Base-by-base conservation (phyloP, 2,888 invertebrate species). In the Drosophila macrospina region DNA sequence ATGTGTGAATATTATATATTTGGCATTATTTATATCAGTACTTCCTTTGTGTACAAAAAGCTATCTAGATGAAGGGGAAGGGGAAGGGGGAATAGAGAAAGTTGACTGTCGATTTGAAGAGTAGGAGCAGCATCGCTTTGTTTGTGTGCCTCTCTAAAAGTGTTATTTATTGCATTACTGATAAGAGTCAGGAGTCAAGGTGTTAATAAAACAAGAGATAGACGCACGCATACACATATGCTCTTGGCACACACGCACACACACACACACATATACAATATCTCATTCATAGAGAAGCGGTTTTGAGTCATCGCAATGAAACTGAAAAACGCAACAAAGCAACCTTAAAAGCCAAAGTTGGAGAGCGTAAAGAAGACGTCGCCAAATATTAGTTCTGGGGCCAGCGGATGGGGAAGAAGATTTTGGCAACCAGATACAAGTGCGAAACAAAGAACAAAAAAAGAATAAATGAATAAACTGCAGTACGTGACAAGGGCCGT, bases 101-200 rank as follows among this genome's bases (percentile, higher is more conserved):
- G 28, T 7, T 16, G 32, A 48, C 32, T 20, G 32, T 48, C 4
- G 6, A 28, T 41, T 24, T 24, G 13, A 32, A 69, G 37, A n/a
- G 11, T 7, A 36, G 28, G 32, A 13, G 2, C 7, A 39, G 56
- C 48, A 47, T 57, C 39, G 16, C 44, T 37, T 47, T 36, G 51
- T 37, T 26, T 63, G 28, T 68, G 15, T 41, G 15, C 7, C 52
- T 30, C 16, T 45, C 32, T 36, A 41, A 45, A n/a, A 30, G 11
- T 8, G 8, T 20, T 41, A 32, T 51, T 67, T 72, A 50, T 57
- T 65, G 34, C 26, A 60, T 24, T 34, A 24, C 28, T 63, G 79
- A 78, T 68, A 78, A 78, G 56, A 69, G 28, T 28, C 45, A 16
- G 36, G 61, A 59, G 52, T 57, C 56, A 56, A 78, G 62, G 74